Percentiles rank a stretch among this genome's conserved stretches.
Evolutionary conservation across 2,113 vertebrate species (phyloP).

Genomic region (Danionella cerebrum): DNA sequence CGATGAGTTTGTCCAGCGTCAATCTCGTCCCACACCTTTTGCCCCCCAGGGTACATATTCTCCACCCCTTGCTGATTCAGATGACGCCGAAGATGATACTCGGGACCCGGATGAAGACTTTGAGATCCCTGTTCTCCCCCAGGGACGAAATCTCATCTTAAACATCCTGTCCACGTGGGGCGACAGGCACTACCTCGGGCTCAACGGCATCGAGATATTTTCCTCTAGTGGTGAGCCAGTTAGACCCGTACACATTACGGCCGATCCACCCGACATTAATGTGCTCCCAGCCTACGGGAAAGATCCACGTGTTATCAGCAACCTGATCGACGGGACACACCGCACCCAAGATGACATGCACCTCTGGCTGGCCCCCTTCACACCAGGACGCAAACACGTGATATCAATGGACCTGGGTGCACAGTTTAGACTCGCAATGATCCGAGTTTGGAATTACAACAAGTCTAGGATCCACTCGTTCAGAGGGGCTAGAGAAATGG

Average conservation of each 20-base stretch:
- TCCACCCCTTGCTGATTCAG: slow-evolving; percentile 31
- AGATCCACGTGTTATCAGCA: slow-evolving; percentile 77
- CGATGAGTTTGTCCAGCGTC: slow-evolving; percentile 86
- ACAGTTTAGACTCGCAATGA: slow-evolving; percentile 81
- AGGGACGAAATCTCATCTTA: slow-evolving; percentile 75
- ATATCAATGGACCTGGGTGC: slow-evolving; percentile 75
- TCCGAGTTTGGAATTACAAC: slow-evolving; percentile 98
- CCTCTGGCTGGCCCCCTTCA: slow-evolving; percentile 93
- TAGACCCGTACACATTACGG: slow-evolving; percentile 64
- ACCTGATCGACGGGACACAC: slow-evolving; percentile 83
- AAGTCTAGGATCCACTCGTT: slow-evolving; percentile 97
- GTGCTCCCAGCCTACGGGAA: slow-evolving; percentile 81
- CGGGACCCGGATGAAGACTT: slow-evolving; percentile 69
- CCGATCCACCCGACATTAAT: slow-evolving; percentile 89
- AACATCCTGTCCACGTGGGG: slow-evolving; percentile 89
- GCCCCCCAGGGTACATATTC: not conserved
- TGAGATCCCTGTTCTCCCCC: slow-evolving; percentile 85
- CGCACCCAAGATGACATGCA: slow-evolving; percentile 96
- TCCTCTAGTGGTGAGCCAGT: slow-evolving; percentile 81
- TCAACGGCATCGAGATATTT: slow-evolving; percentile 91
- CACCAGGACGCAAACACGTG: slow-evolving; percentile 70
- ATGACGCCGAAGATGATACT: slow-evolving; percentile 49
- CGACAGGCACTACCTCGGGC: slow-evolving; percentile 93
- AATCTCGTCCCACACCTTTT: slow-evolving; percentile 48
- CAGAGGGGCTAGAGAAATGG: slow-evolving; percentile 81